phyloP scores from a whole-genome alignment of 2,113 vertebrate genomes.

The Lycocorax pyrrhopterus region DNA sequence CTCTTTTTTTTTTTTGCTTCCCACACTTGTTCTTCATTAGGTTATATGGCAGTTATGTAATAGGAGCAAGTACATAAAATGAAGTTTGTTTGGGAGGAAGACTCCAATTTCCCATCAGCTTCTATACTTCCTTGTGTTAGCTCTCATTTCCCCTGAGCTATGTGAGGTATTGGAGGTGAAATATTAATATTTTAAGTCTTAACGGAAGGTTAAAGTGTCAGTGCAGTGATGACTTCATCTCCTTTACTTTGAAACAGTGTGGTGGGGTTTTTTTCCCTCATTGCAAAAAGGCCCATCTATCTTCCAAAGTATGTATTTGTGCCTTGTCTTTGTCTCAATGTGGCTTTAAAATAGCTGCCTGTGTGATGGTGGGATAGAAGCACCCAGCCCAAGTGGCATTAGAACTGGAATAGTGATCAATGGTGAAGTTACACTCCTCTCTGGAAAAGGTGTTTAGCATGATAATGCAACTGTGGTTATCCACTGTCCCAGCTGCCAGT shows the following conservation, averaged over 20 bases:
- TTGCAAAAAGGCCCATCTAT: neutral
- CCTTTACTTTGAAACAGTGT: neutral
- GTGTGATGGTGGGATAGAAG: neutral
- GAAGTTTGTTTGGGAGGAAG: neutral
- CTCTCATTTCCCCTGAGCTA: neutral
- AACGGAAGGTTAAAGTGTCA: neutral
- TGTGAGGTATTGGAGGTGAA: neutral
- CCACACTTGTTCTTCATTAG: neutral
- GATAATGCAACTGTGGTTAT: neutral
- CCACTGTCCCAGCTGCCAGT: neutral
- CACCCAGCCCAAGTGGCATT: neutral
- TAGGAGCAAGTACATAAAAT: neutral
- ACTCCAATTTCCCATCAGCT: neutral
- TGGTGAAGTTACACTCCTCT: neutral
- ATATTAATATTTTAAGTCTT: neutral
- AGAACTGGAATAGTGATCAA: neutral
- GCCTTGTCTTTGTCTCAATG: neutral
- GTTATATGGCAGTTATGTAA: neutral
- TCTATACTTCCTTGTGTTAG: accelerated
- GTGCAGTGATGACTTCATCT: neutral
- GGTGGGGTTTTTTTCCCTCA: neutral
- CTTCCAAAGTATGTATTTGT: neutral
- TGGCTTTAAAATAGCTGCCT: neutral
- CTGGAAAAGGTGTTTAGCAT: neutral
- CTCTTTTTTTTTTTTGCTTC: neutral